phyloP scores from a whole-genome alignment of 2,797 vertebrate species.

The Ctenochaetus hawaiiensis region DNA sequence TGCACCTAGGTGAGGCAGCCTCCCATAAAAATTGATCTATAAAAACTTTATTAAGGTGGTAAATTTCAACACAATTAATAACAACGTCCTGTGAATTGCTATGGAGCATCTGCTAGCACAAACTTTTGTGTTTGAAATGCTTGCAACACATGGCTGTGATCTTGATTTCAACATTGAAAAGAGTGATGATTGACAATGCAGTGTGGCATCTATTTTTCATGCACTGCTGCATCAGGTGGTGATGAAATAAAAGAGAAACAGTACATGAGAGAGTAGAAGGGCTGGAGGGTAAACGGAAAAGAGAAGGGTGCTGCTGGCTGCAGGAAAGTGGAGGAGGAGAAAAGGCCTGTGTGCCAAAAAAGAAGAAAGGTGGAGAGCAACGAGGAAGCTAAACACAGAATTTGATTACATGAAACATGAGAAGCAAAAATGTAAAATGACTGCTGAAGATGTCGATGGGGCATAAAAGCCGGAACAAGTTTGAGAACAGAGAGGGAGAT shows the following conservation, averaged over 20 bases:
- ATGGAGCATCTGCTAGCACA: constrained; percentile 80
- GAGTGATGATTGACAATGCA: constrained; percentile 80
- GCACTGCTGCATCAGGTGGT: constrained; percentile 75
- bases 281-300: constrained; percentile 48
- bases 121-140: constrained; percentile 62
- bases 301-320: constrained; percentile 35
- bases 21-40: constrained; percentile 79
- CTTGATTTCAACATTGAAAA: constrained; percentile 78
- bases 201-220: constrained; percentile 76
- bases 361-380: constrained; percentile 41
- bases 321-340: constrained; percentile 26
- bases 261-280: constrained; percentile 31
- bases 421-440: constrained; percentile 42
- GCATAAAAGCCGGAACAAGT: constrained; percentile 37
- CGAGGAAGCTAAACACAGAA: constrained; percentile 42
- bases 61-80: constrained; percentile 86
- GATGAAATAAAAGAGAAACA: constrained; percentile 81
- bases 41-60: constrained; percentile 85
- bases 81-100: constrained; percentile 80
- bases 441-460: constrained; percentile 6
- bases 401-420: constrained; percentile 45
- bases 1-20: constrained; percentile 49
- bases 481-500: constrained; percentile 46
- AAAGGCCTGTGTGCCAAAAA: constrained; percentile 17
- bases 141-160: constrained; percentile 62